Base-by-base conservation (phyloP, 2,797 vertebrate genomes). In the Melanotaenia nigrans region DNA sequence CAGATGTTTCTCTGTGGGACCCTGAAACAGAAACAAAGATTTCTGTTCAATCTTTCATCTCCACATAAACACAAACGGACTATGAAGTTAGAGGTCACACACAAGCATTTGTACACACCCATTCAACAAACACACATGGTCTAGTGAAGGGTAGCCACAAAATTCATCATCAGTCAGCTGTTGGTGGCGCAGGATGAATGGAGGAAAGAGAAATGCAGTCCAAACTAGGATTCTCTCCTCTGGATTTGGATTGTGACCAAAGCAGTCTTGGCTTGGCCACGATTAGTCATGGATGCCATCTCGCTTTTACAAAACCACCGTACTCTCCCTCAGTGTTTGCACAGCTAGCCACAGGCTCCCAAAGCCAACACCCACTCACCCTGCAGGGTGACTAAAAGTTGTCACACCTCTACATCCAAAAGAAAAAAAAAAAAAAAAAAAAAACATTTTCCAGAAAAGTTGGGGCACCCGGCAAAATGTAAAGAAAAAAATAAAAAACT, bases 211-310 rank as follows among this genome's bases (percentile, higher is more conserved):
- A 82, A 92, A 84, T 85, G 78, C 68, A 72, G 75, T 54, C 69
- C 73, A 68, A 69, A 73, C 61, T 57, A 83, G 77, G 87, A 90
- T 82, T 82, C 84, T 91, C 79, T 84, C 74, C 65, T 89, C 80
- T 78, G 81, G 87, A 75, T 87, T 89, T 91, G 87, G 84, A 92
- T 59, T 62, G 53, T 35, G 67, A 89, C 89, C 89, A 89, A 87
- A 78, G 71, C 74, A 61, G 83, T 86, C 85, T 82, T 51, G 81
- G 81, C 74, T 85, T 62, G 69, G 81, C 88, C 60, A 30, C 86
- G 73, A 83, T 81, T 85, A 77, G 79, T 79, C 82, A 77, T 68
- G 83, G 85, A 88, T 88, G 82, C 86, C 84, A 84, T 71, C 75
- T 87, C 14, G 51, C 83, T 87, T 77, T 92, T 89, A 82, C 79